Base-by-base conservation (phyloP, 1,140 invertebrate species). In the Drosophila hydei region DNA sequence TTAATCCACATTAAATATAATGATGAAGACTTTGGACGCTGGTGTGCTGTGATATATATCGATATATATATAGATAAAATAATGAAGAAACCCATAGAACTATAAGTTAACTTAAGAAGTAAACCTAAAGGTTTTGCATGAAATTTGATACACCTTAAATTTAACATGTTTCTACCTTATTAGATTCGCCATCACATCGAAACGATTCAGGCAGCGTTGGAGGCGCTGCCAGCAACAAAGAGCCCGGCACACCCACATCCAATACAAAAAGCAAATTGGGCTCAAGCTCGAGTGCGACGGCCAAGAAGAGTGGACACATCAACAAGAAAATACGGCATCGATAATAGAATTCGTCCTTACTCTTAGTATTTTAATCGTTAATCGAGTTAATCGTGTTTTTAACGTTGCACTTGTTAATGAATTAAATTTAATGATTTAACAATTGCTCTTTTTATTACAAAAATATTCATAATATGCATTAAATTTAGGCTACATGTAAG, bases 251-350 rank as follows among this genome's bases (percentile, higher is more conserved):
- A 14, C 79, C 89, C 21, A 79, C 76, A 1, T 64, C 88, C 2
- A 91, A 79, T 19, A 85, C 91, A 8, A 91, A 91, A 42, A 89
- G 89, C 58, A 91, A 91, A 61, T 60, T 83, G 0, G 75, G 76
- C 5, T 71, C 74, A 30, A 87, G 78, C 56, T 89, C 89, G 4
- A 91, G 89, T 72, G 77, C 78, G 21, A 91, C 81, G 16, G 85
- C 85, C 9, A 91, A 90, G 56, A 85, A 90, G 36, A 73, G 78
- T 33, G 77, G 85, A 3, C 79, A 79, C 27, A 85, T 90, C 30
- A 89, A 85, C 59, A 90, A 87, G 54, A 91, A 91, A 55, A 91
- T 91, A 25, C 51, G 87, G 25, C 90, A 91, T 87, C 90, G 90
- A 75, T 91, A 89, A 89, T 83, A 14, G 62, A 21, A n/a, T n/a